phyloP scores from a whole-genome alignment of 2,797 vertebrate genomes.

The Alectoris magna region DNA sequence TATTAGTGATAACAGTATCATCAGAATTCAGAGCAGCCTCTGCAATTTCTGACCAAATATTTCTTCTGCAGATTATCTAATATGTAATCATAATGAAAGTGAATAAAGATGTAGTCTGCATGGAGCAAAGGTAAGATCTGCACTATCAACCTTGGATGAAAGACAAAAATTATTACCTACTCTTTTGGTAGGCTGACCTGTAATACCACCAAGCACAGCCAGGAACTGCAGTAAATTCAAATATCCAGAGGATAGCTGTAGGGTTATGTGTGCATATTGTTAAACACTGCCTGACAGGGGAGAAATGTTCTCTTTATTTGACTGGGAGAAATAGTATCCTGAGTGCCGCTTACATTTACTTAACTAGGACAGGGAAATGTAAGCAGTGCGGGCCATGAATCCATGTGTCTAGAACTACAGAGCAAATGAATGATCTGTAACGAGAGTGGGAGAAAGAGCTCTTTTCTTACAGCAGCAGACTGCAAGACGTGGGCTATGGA shows the following conservation, averaged over 20 bases:
- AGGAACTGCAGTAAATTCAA: slow-evolving; percentile 9
- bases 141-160: not conserved
- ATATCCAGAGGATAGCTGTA: not conserved
- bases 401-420: not conserved
- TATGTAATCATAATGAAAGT: not conserved
- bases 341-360: not conserved
- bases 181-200: not conserved
- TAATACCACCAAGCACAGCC: not conserved
- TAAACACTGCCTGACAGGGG: not conserved
- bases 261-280: not conserved
- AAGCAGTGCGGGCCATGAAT: not conserved
- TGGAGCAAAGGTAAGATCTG: not conserved
- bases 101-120: not conserved
- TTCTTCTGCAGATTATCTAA: slow-evolving; percentile 9
- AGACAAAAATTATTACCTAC: not conserved
- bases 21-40: not conserved
- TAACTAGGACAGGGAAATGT: not conserved
- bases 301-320: not conserved
- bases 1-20: not conserved
- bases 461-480: not conserved
- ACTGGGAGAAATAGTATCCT: not conserved
- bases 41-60: not conserved
- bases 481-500: not conserved
- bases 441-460: not conserved
- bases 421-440: not conserved